Percentiles rank a stretch among this genome's conserved stretches.
These are phyloP conservation scores for Tupaia chinensis DNA, from an alignment of 2,113 vertebrate genomes.

Conservation along the genomic window DNA sequence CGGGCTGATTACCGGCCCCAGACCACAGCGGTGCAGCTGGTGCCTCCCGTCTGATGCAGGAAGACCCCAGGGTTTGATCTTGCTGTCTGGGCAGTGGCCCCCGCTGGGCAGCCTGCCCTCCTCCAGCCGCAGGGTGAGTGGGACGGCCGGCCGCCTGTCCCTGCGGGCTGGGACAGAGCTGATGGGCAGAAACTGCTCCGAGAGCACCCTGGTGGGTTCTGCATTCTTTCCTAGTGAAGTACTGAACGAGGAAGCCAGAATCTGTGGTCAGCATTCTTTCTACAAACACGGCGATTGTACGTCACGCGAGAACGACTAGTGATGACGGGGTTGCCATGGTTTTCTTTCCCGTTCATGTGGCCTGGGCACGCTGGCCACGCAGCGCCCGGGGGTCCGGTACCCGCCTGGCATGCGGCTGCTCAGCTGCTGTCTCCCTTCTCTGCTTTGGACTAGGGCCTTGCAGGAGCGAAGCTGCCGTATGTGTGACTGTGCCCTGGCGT, in stretches of 20 bases:
- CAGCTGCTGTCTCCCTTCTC: neutral
- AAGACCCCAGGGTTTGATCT: rapidly evolving
- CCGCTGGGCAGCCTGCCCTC: neutral
- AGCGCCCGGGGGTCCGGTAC: neutral
- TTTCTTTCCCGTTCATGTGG: conserved; percentile 47
- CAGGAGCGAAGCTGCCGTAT: rapidly evolving
- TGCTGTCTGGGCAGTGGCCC: rapidly evolving
- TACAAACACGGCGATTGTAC: conserved; percentile 77
- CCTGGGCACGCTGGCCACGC: neutral
- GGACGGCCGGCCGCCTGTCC: conserved; percentile 62
- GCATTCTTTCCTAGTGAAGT: conserved; percentile 90
- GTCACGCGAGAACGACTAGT: conserved; percentile 51
- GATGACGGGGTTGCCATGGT: conserved; percentile 46
- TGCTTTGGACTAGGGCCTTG: neutral
- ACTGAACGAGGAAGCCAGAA: conserved; percentile 70
- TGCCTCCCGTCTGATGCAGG: neutral
- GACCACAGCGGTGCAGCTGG: rapidly evolving
- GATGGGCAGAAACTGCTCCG: conserved; percentile 59
- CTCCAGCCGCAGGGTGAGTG: rapidly evolving
- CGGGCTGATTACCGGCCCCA: neutral
- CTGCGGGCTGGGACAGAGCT: neutral
- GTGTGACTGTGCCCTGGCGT: rapidly evolving
- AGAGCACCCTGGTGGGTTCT: conserved; percentile 79
- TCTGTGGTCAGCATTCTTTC: conserved; percentile 78
- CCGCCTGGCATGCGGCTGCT: rapidly evolving